Evolutionary conservation across 2,797 vertebrate species (phyloP), one percentile per base, ranked within the genome.

Genomic region (Tamandua tetradactyla): DNA sequence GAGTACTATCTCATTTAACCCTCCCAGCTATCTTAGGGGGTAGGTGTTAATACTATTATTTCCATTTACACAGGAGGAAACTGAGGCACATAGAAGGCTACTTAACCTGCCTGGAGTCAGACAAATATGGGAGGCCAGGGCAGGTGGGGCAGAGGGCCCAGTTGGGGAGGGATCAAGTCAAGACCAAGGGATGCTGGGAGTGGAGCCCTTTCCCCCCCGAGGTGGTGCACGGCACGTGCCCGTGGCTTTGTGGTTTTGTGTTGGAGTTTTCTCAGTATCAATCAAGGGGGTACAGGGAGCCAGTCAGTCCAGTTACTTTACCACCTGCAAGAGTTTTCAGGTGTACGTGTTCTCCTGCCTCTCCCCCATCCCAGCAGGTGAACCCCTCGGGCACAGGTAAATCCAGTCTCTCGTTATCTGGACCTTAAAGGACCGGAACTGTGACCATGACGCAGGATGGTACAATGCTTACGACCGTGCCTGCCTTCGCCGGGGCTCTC

Each of bases 391-490:
- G 42, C 71, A n/a, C 10, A 3, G 15, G n/a, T 5, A 27, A 80
- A 30, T 15, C 22, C 75, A 52, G 66, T 66, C 64, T 30, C 23
- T 76, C 14, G 2, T 35, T 25, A 5, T 22, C 55, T 1, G 23
- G 57, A 15, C 40, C 5, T 40, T 11, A 8, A 9, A 72, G 47
- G 11, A 30, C 57, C 2, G 1, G 25, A 14, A 32, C 9, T 42
- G 64, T 0, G 57, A 59, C 47, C 1, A 0, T 3, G 17, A 17
- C 0, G 11, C 13, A 27, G 61, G 49, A 49, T 11, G 7, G 18
- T n/a, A 30, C 17, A 18, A 32, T 7, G 2, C 35, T 8, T 2
- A 25, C 42, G 14, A 0, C 14, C 0, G 30, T 1, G 7, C 49
- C 62, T 55, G 20, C 62, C 62, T 18, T 62, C 32, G 4, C 32